phyloP scores from a whole-genome alignment of 2,113 vertebrate species.

The Pluvialis apricaria region DNA sequence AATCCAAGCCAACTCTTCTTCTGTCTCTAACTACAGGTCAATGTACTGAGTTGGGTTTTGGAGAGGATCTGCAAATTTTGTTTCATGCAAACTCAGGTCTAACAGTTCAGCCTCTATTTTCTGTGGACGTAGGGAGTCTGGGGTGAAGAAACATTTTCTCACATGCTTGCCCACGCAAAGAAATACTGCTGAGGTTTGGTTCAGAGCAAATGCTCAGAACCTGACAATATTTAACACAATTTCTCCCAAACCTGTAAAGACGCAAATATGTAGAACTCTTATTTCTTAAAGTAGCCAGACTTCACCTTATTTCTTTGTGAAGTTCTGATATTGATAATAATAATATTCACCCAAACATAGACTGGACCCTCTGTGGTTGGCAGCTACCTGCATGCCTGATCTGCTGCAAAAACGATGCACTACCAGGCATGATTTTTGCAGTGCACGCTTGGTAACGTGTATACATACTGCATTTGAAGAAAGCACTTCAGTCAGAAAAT shows the following conservation, averaged over 20 bases:
- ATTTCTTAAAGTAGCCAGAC: not conserved
- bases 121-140: not conserved
- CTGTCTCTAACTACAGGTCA: not conserved
- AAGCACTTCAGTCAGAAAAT: not conserved
- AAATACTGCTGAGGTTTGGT: not conserved
- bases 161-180: not conserved
- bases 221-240: not conserved
- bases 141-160: not conserved
- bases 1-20: not conserved
- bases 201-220: not conserved
- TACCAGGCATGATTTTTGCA: not conserved
- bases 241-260: not conserved
- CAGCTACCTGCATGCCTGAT: not conserved
- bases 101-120: not conserved
- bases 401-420: not conserved
- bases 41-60: not conserved
- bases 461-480: too few relatives aligned
- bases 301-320: not conserved
- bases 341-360: not conserved
- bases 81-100: not conserved
- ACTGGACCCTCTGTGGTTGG: not conserved
- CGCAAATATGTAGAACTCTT: not conserved
- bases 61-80: not conserved
- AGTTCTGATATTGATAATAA: too few relatives aligned
- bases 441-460: not conserved